A percentile compares a stretch with the other conserved stretches of the same genome.
phyloP scores from a whole-genome alignment of 2,888 invertebrate species.

The Nephrocerus scutellatus region DNA sequence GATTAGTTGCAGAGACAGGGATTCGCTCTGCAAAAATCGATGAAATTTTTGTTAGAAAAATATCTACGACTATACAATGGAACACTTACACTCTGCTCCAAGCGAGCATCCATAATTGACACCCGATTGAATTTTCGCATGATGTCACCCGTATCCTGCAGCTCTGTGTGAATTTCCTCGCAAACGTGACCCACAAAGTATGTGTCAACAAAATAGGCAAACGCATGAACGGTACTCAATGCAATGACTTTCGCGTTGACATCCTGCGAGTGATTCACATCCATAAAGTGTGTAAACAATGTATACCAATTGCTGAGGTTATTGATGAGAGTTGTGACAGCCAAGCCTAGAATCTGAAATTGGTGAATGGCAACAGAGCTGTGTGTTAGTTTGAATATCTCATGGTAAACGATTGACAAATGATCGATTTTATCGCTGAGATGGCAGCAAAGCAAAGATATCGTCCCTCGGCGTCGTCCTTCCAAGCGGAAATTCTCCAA shows the following conservation, averaged over 20 bases:
- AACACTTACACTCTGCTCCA: slow-evolving; percentile 28
- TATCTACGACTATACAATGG: neutral
- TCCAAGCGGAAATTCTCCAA: neutral
- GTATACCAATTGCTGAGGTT: slow-evolving; percentile 34
- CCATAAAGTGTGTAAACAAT: slow-evolving; percentile 24
- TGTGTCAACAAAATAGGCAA: slow-evolving; percentile 34
- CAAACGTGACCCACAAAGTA: slow-evolving; percentile 32
- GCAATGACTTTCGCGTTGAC: slow-evolving; percentile 23
- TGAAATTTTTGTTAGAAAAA: neutral
- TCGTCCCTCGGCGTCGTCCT: slow-evolving; percentile 14
- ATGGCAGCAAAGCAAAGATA: slow-evolving; percentile 18
- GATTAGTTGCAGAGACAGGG: slow-evolving; percentile 27
- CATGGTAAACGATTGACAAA: slow-evolving; percentile 18
- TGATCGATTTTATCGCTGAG: slow-evolving; percentile 26
- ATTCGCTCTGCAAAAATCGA: slow-evolving; percentile 33
- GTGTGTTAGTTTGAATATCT: slow-evolving; percentile 25
- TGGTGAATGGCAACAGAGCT: slow-evolving; percentile 33
- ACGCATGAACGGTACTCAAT: slow-evolving; percentile 28
- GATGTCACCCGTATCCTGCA: slow-evolving; percentile 23
- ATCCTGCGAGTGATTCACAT: slow-evolving; percentile 23
- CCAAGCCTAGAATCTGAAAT: slow-evolving; percentile 33
- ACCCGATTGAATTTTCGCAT: slow-evolving; percentile 26
- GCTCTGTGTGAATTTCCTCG: slow-evolving; percentile 30
- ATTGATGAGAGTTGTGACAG: slow-evolving; percentile 33
- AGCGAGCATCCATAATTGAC: slow-evolving; percentile 16